These are phyloP conservation scores for Erebia aethiops DNA, from an alignment of 2,888 invertebrate genomes.

Conservation along the genomic window DNA sequence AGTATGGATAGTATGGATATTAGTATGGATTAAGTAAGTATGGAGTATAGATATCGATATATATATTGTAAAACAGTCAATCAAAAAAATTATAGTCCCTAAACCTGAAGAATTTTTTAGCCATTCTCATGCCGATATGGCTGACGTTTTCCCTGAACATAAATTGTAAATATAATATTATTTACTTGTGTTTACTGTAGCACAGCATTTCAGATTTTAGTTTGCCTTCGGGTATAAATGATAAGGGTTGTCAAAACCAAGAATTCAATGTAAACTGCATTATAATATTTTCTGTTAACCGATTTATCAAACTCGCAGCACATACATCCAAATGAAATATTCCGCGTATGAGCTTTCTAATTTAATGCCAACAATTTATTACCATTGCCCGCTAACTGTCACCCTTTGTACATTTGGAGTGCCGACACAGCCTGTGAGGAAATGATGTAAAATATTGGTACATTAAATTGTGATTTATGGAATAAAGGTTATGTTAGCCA, in stretches of 20 bases:
- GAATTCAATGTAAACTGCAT: conserved; percentile 13
- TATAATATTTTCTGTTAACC: conserved; percentile 29
- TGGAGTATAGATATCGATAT: too few species aligned
- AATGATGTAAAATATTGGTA: conserved; percentile 9
- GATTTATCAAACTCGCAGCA: conserved; percentile 19
- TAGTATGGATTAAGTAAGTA: too few species aligned
- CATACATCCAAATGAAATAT: conserved; percentile 21
- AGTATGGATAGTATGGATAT: too few species aligned
- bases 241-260: conserved; percentile 1
- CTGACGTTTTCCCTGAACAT: too few species aligned
- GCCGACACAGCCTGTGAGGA: conserved; percentile 7
- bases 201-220: background rate
- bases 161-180: too few species aligned
- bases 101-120: too few species aligned
- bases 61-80: too few species aligned
- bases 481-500: conserved; percentile 9
- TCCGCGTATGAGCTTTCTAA: conserved; percentile 27
- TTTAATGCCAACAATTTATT: conserved; percentile 33
- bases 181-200: too few species aligned
- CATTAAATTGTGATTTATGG: conserved; percentile 17
- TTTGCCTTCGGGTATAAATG: background rate
- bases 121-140: too few species aligned
- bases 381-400: conserved; percentile 28
- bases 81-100: too few species aligned
- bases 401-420: conserved; percentile 30